Evolutionary conservation across 2,888 invertebrate species (phyloP), one percentile per base, ranked within the genome.

Genomic region (Lomographa bimaculata): DNA sequence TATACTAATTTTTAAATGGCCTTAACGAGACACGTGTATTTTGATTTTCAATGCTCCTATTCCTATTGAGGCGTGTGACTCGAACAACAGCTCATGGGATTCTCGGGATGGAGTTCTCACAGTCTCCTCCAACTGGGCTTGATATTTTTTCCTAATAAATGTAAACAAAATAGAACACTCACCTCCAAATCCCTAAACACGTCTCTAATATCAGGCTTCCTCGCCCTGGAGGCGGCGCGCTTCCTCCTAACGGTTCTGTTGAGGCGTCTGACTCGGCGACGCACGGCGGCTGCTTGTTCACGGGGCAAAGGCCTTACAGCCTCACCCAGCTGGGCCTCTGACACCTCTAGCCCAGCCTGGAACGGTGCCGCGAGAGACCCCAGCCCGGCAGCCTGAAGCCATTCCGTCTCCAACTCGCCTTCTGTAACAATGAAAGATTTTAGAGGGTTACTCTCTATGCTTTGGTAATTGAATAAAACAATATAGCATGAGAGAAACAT

Each of bases 171-270:
- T n/a, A n/a, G n/a, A n/a, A 23, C 3, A 49, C 43, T 42, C 16
- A 95, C 95, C 91, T 96, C 96, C 52, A 94, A 90, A 80, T 95
- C 95, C 74, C 94, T 92, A 67, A 96, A 94, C 30, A 96, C 94
- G 79, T 96, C 95, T 57, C 96, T 84, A 44, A 96, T 95, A 71
- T 96, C 96, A 6, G 94, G 94, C 61, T 94, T 94, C 44, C 92
- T 91, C n/a, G 93, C 79, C 28, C 87, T 64, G 7, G 84, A 79
- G 17, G 85, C 86, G 1, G 91, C 90, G 29, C 91, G 89, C 46
- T 86, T 80, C 62, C 92, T 91, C 33, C 94, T 90, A 16, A 95
- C 91, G 0, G 96, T 96, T 47, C 93, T 92, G 80, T 95, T 96
- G 39, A 96, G 90, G 5, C 94, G 92, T 36, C 93, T 90, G 12